Base-by-base conservation (phyloP, 2,113 vertebrate species). In the Machaerirhynchus nigripectus region DNA sequence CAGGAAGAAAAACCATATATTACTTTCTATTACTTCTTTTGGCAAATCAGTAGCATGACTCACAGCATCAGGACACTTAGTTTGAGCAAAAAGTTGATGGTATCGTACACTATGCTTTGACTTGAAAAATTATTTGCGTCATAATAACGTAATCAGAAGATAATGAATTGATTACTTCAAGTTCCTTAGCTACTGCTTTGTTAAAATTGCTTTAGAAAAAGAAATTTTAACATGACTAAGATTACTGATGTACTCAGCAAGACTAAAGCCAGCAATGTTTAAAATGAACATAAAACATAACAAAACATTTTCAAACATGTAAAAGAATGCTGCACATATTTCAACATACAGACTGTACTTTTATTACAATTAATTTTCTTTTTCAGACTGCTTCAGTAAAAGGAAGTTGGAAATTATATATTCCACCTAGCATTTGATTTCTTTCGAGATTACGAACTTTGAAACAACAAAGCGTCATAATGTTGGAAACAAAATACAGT, bases 1-100 rank as follows among this genome's bases (percentile, higher is more conserved):
- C 53, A 94, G 85, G 82, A 97, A 87, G 90, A 91, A 87, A 60
- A 93, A 63, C 40, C 13, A 69, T 61, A 35, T 93, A 92, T 93
- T 90, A 90, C 49, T 95, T 94, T 67, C 88, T 57, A 87, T 93
- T 95, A 90, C 76, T 88, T 94, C 59, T 91, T 92, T 90, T 75
- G 53, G 74, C 79, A 97, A 90, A 78, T 87, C 35, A 55, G 35
- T 49, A 87, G 57, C n/a, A 49, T 27, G 42, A 35, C 35, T 77
- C 40, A 79, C 13, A 93, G 74, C n/a, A 77, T 77, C 68, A 89
- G 82, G 87, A 97, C 74, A 94, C 30, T 86, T 55, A 33, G 24
- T 23, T 57, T 80, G 46, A 96, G 42, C 22, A 46, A 63, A 71
- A 68, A 92, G 19, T 39, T 20, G 53, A 83, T 73, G 55, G 49